Evolutionary conservation across 1,140 invertebrate genomes (phyloP).

Genomic region (Scaptomyza hsui): DNA sequence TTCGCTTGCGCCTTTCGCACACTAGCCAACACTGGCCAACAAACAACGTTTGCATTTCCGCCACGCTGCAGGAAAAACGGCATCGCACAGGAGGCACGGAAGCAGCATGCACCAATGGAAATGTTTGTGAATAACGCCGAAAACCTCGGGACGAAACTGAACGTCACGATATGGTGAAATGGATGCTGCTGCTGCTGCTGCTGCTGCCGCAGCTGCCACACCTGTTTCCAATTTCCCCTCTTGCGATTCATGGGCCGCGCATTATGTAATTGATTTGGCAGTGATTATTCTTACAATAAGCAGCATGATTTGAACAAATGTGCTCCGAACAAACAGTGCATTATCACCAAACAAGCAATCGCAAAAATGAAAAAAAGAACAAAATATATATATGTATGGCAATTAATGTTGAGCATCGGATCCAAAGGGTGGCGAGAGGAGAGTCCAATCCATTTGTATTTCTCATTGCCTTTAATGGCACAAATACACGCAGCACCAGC

Average conservation of each 20-base stretch:
- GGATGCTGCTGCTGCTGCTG: not conserved
- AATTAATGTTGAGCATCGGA: conserved; percentile 67
- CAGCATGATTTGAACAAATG: conserved; percentile 62
- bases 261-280: conserved; percentile 69
- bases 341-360: conserved; percentile 43
- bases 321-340: conserved; percentile 64
- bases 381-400: conserved; percentile 14
- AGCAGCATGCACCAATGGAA: conserved; percentile 14
- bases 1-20: conserved; percentile 38
- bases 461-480: conserved; percentile 53
- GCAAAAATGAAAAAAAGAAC: conserved; percentile 25
- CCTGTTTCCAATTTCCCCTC: conserved; percentile 44
- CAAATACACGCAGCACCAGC: conserved; percentile 63
- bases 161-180: conserved; percentile 20
- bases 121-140: conserved; percentile 49
- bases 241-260: conserved; percentile 13
- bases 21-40: not conserved
- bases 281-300: conserved; percentile 65
- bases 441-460: conserved; percentile 35
- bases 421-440: not conserved
- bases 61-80: conserved; percentile 31
- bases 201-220: conserved; percentile 3
- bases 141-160: not conserved
- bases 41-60: conserved; percentile 62
- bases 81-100: conserved; percentile 1